These are phyloP conservation scores for Drosophila fulvimacula DNA, from an alignment of 2,888 invertebrate species.

Conservation along the genomic window DNA sequence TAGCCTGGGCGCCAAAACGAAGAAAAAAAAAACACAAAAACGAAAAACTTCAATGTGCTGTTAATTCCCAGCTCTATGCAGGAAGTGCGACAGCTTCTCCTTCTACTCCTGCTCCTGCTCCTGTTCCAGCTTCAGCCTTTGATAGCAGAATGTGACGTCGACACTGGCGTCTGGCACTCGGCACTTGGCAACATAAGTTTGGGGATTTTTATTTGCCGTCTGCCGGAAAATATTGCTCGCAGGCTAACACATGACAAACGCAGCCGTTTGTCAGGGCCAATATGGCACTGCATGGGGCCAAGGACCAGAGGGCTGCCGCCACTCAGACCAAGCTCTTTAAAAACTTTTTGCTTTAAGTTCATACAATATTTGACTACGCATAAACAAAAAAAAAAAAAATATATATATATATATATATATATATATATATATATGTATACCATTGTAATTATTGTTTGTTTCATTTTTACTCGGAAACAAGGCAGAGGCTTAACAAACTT, in stretches of 20 bases:
- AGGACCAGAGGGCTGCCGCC: neutral
- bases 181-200: slow-evolving; percentile 76
- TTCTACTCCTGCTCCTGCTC: neutral
- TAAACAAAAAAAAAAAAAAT: slow-evolving; percentile 11
- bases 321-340: slow-evolving; percentile 16
- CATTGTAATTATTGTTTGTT: slow-evolving; percentile 67
- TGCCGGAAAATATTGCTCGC: slow-evolving; percentile 75
- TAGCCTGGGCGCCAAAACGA: slow-evolving; percentile 33
- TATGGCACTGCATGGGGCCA: slow-evolving; percentile 36
- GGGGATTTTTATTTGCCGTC: slow-evolving; percentile 80
- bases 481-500: slow-evolving; percentile 47
- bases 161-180: slow-evolving; percentile 50
- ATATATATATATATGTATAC: neutral
- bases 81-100: slow-evolving; percentile 42
- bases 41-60: slow-evolving; percentile 66
- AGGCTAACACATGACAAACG: slow-evolving; percentile 80
- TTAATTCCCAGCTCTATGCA: slow-evolving; percentile 69
- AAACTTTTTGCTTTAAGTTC: slow-evolving; percentile 56
- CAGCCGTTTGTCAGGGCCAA: slow-evolving; percentile 77
- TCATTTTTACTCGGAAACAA: slow-evolving; percentile 24
- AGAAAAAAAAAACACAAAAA: slow-evolving; percentile 24
- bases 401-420: no score
- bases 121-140: slow-evolving; percentile 17
- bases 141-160: slow-evolving; percentile 39
- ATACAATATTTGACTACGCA: slow-evolving; percentile 29